phyloP scores from a whole-genome alignment of 2,113 vertebrate species.

The Archocentrus centrarchus region DNA sequence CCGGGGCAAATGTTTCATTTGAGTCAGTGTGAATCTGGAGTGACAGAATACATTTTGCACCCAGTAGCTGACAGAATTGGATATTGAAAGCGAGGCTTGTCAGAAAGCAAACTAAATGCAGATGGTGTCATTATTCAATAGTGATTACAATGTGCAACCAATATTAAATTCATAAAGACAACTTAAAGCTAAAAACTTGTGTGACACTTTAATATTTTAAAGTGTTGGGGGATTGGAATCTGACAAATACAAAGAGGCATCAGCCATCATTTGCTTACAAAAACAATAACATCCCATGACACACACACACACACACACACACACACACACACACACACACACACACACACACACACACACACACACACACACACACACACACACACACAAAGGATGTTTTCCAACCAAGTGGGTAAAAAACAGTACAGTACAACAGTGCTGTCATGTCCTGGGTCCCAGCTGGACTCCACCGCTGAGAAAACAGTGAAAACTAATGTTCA shows the following conservation, averaged over 20 bases:
- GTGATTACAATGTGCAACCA: not conserved
- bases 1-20: not conserved
- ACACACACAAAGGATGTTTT: not conserved
- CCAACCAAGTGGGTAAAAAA: not conserved
- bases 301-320: too few species aligned
- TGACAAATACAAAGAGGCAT: slow-evolving; percentile 4
- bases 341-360: too few species aligned
- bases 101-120: not conserved
- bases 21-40: not conserved
- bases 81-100: not conserved
- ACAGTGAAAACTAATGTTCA: not conserved
- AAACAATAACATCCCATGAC: not conserved
- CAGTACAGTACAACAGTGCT: not conserved
- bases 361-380: not conserved
- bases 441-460: slow-evolving; percentile 20
- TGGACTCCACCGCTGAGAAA: slow-evolving; percentile 3
- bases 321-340: too few species aligned
- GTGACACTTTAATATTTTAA: slow-evolving; percentile 7
- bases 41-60: not conserved
- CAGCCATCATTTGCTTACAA: not conserved
- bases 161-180: not conserved
- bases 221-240: not conserved
- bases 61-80: not conserved
- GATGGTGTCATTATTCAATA: not conserved
- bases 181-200: not conserved